Evolutionary conservation across 2,113 vertebrate species (phyloP), one percentile per base, ranked within the genome.

Genomic region (Tetrao urogallus): DNA sequence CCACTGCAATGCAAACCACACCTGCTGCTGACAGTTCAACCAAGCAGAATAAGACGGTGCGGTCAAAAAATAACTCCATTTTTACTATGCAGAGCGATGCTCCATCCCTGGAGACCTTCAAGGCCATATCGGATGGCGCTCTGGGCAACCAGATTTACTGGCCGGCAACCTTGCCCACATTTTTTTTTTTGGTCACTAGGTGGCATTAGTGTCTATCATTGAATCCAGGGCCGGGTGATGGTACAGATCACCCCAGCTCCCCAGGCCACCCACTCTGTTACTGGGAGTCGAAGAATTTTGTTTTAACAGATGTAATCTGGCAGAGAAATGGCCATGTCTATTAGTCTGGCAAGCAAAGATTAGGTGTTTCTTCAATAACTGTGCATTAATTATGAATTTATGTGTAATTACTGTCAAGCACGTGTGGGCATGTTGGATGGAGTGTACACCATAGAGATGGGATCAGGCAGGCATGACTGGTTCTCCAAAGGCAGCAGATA

Each of bases 391-490:
- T 11, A 48, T 0, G 0, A 50, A 69, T 65, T 69, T 82, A 64
- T 61, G 3, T 3, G 1, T 36, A 73, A 70, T 61, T 52, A 61
- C 11, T 30, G 34, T 13, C 32, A 82, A 80, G 22, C 19, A 65
- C 0, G 0, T 11, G 38, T 9, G 5, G 82, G 72, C 22, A 42
- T 0, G 22, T 3, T 0, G 2, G 8, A 2, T 47, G n/a, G 15
- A 82, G 45, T 14, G 75, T 28, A 38, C 25, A 17, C 36, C 18
- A 11, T 28, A 15, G 57, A n/a, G 32, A n/a, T 28, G 43, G 69
- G 13, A 43, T 30, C 22, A 45, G 57, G n/a, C 75, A 65, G 69
- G 38, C 12, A 34, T 12, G 38, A 48, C 30, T 42, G 50, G 32
- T 28, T 78, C 66, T 58, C 61, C 67, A 70, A 7, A 48, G 42